phyloP scores from a whole-genome alignment of 2,797 vertebrate genomes.

The Poeciliopsis presidionis region DNA sequence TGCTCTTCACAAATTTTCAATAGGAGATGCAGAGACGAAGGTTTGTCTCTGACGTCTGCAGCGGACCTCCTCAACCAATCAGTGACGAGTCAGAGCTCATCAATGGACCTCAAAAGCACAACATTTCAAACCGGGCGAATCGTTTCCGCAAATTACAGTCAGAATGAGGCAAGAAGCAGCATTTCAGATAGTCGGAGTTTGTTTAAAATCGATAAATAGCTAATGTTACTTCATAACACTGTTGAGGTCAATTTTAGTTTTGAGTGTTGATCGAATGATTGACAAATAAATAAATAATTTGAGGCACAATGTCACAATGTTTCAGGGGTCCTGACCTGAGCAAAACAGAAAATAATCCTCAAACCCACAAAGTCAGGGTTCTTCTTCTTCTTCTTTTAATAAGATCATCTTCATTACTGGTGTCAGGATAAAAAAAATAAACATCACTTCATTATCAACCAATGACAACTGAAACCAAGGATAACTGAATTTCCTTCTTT shows the following conservation, averaged over 20 bases:
- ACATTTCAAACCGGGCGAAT: neutral
- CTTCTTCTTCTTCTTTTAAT: neutral
- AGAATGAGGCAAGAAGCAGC: neutral
- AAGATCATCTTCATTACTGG: neutral
- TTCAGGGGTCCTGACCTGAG: too few species aligned
- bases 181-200: neutral
- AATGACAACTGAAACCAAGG: neutral
- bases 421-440: neutral
- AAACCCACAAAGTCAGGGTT: constrained; percentile 5
- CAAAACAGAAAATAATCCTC: neutral
- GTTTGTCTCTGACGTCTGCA: constrained; percentile 61
- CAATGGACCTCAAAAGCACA: constrained; percentile 24
- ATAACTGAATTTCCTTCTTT: constrained; percentile 16
- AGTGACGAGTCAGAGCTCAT: constrained; percentile 24
- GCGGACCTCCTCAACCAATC: constrained; percentile 31
- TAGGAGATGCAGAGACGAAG: constrained; percentile 34
- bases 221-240: neutral
- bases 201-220: neutral
- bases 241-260: neutral
- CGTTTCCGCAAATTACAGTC: neutral
- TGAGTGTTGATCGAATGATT: neutral
- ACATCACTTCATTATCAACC: neutral
- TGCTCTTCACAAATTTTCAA: constrained; percentile 49
- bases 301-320: neutral
- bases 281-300: neutral